A percentile compares a stretch with the other conserved stretches of the same genome.
Evolutionary conservation across 2,797 vertebrate genomes (phyloP).

Genomic region (Borostomias antarcticus): DNA sequence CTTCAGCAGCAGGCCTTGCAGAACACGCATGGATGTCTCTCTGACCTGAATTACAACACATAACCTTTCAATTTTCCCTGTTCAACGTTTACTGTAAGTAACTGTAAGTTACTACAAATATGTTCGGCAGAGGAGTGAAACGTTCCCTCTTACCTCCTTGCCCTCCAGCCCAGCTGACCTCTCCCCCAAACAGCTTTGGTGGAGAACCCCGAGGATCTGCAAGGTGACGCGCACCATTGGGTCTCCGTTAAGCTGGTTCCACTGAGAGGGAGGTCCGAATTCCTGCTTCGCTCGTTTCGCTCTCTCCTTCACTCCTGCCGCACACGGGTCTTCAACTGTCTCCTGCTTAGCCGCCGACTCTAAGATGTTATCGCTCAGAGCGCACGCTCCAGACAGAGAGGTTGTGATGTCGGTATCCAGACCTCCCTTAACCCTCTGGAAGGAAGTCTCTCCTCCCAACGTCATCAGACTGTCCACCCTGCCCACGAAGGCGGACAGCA

Average conservation of each 20-base stretch:
- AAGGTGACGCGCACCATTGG: slow-evolving; percentile 84
- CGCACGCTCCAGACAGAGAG: slow-evolving; percentile 28
- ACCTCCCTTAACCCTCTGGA: slow-evolving; percentile 64
- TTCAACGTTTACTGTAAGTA: not conserved
- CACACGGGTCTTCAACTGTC: slow-evolving; percentile 43
- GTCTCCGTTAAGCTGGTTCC: slow-evolving; percentile 58
- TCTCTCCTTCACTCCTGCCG: slow-evolving; percentile 43
- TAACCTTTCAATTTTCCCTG: not conserved
- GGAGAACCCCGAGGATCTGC: slow-evolving; percentile 91
- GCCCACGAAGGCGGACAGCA: slow-evolving; percentile 80
- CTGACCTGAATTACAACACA: slow-evolving; percentile 37
- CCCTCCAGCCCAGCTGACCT: slow-evolving; percentile 69
- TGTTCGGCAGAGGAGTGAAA: not conserved
- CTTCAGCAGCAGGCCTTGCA: slow-evolving; percentile 58
- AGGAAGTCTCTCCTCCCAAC: slow-evolving; percentile 4
- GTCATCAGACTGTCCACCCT: slow-evolving; percentile 72
- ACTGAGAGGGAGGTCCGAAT: slow-evolving; percentile 17
- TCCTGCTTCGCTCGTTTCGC: slow-evolving; percentile 34
- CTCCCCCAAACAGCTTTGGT: slow-evolving; percentile 86
- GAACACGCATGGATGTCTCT: slow-evolving; percentile 46
- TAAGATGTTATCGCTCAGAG: slow-evolving; percentile 6
- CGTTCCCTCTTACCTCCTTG: slow-evolving; percentile 78
- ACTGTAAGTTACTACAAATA: too few relatives aligned
- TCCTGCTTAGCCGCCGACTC: slow-evolving; percentile 36
- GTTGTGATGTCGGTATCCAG: slow-evolving; percentile 57